Evolutionary conservation across 1,140 invertebrate genomes (phyloP).

Genomic region (Tetragnatha versicolor): DNA sequence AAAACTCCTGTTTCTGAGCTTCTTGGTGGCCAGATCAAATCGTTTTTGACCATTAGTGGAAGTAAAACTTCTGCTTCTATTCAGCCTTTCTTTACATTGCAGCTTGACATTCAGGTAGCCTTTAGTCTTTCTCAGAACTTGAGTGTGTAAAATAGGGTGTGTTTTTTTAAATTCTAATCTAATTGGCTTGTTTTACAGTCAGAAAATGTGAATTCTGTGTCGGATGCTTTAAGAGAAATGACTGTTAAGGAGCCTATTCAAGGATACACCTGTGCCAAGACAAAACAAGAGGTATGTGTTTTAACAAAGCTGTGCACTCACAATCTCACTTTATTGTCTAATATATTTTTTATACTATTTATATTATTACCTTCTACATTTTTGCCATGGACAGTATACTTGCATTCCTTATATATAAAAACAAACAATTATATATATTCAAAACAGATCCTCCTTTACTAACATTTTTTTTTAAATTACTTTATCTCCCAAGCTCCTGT

Average conservation of each 20-base stretch:
- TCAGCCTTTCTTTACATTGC: constrained; percentile 92
- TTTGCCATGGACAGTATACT: too few species aligned
- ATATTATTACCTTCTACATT: too few species aligned
- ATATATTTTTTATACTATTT: too few species aligned
- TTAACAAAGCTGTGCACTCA: not conserved
- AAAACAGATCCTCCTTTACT: too few species aligned
- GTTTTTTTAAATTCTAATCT: not conserved
- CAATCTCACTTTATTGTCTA: not conserved
- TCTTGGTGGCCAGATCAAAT: constrained; percentile 87
- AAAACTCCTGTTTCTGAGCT: constrained; percentile 90
- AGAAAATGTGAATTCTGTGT: constrained; percentile 72
- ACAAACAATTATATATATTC: too few species aligned
- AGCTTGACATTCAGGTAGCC: constrained; percentile 89
- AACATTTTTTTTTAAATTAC: too few species aligned
- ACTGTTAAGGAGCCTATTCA: constrained; percentile 82
- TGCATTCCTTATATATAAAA: too few species aligned
- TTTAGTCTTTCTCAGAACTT: not conserved
- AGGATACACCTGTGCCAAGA: constrained; percentile 82
- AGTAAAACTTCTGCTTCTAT: constrained; percentile 76
- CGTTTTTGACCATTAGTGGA: constrained; percentile 76
- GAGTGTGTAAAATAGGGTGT: not conserved
- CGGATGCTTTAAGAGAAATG: constrained; percentile 84
- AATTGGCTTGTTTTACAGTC: constrained; percentile 70
- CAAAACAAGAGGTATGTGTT: constrained; percentile 69
- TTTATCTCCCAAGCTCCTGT: too few species aligned